Base-by-base conservation (phyloP, 2,888 invertebrate species). In the Gymnoscelis rufifasciata region DNA sequence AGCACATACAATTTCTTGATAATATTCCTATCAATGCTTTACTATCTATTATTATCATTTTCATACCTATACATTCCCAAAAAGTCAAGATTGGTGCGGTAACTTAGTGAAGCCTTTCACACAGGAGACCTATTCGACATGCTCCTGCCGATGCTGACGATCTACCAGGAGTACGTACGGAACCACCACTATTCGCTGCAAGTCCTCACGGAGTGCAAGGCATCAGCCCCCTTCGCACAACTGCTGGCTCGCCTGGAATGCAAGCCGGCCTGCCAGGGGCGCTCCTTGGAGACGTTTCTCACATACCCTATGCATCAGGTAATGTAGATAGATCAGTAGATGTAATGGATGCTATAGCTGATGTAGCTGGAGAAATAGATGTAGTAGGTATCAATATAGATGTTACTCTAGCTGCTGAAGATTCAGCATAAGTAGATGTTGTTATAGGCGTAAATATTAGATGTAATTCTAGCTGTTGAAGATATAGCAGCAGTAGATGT, bases 141-240 rank as follows among this genome's bases (percentile, higher is more conserved):
- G 95, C 89, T 97, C 65, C 90, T 97, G 56, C 97, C 97, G 40
- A 97, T 97, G 97, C 87, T 97, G 81, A 95, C 94, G 64, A 97
- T 97, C 73, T 97, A 97, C 86, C 97, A 97, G 86, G 97, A 97
- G 89, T 97, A 97, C 78, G 97, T 97, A 39, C 88, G 97, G 49
- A 97, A 97, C 82, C 97, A 97, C 76, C 97, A 97, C 83, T 97
- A 96, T 89, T 96, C 96, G 56, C 91, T 97, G 43, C 97, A 97
- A 86, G 94, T 95, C 15, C 90, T 97, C 54, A 96, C 97, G 0
- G 97, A 97, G 78, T 97, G 97, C 82, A 97, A 97, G 80, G 96
- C 96, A 82, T 91, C 92, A 36, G 90, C 92, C 46, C 90, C 92
- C 0, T 97, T 97, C 71, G 93, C 94, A 0, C 92, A 92, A 8